These are phyloP conservation scores for Ciona savignyi DNA, from an alignment of 23 tunicate genomes.

Conservation along the genomic window DNA sequence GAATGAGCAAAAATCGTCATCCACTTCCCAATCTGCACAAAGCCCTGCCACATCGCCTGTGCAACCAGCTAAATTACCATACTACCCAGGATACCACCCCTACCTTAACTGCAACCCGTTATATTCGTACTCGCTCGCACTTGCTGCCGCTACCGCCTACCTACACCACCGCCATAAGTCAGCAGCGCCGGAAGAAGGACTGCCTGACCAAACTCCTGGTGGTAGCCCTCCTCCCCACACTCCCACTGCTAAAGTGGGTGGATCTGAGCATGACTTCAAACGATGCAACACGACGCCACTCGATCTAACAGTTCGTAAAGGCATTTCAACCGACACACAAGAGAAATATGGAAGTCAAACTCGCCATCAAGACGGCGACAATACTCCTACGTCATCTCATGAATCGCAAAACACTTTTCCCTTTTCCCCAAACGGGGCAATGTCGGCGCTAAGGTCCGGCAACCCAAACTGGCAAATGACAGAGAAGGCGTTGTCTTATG, in stretches of 20 bases:
- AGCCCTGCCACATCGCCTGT: background rate
- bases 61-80: background rate
- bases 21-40: background rate
- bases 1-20: background rate
- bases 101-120: conserved; percentile 5
- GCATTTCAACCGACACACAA: background rate
- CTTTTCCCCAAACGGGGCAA: background rate
- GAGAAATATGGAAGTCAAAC: too few relatives aligned
- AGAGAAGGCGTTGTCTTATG: conserved; percentile 18
- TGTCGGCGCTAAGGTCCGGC: background rate
- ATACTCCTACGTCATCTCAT: background rate
- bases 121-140: conserved; percentile 22
- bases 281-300: background rate
- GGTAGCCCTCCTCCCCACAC: background rate
- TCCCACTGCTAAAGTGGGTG: too few relatives aligned
- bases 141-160: conserved; percentile 24
- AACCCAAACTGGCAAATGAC: conserved; percentile 12
- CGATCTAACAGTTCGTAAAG: conserved; percentile 9
- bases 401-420: background rate
- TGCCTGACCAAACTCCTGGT: background rate
- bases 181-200: background rate
- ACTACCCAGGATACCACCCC: background rate
- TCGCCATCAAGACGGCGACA: background rate
- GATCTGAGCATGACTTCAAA: background rate
- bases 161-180: background rate